Evolutionary conservation across 2,888 invertebrate species (phyloP), one percentile per base, ranked within the genome.

Genomic region (Calameuta pallipes): DNA sequence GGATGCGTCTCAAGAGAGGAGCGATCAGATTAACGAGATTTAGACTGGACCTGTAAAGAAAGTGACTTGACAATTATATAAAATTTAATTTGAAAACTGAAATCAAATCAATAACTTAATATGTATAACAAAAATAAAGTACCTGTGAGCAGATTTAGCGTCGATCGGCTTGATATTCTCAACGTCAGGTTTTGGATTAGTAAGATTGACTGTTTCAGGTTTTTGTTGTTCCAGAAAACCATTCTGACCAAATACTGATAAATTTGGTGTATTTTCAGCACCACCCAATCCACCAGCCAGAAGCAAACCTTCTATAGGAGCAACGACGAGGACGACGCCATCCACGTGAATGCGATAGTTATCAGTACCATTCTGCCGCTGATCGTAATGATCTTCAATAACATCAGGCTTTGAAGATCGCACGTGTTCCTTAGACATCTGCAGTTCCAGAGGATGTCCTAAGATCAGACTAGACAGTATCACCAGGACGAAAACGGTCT

Each of bases 361-460:
- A 85, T 96, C 96, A 0, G 94, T 92, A 1, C 96, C 96, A 88
- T 96, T 96, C 89, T 97, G 97, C 11, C 96, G 92, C 88, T 96
- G 96, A 90, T 97, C 96, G 89, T 94, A 95, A 82, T 83, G 83
- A 81, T 89, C 87, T 37, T 82, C 82, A 1, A 69, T 41, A 11
- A 23, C 9, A 23, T 71, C 36, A 56, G 56, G 23, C 9, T 56
- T 56, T 23, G 56, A 56, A 9, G 56, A 56, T 56, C 9, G 56
- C 41, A 34, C 79, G 33, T 71, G 79, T 37, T 30, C 73, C 13
- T 31, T 30, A 30, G 31, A 35, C 69, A 74, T 36, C 56, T 15
- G 68, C 69, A 15, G 31, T 3, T 71, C 33, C 71, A 34, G 13
- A 82, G 80, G 71, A 71, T 33, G 31, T 71, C 71, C 71, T 71